Evolutionary conservation across 2,888 invertebrate species (phyloP).

Genomic region (Leucania comma): DNA sequence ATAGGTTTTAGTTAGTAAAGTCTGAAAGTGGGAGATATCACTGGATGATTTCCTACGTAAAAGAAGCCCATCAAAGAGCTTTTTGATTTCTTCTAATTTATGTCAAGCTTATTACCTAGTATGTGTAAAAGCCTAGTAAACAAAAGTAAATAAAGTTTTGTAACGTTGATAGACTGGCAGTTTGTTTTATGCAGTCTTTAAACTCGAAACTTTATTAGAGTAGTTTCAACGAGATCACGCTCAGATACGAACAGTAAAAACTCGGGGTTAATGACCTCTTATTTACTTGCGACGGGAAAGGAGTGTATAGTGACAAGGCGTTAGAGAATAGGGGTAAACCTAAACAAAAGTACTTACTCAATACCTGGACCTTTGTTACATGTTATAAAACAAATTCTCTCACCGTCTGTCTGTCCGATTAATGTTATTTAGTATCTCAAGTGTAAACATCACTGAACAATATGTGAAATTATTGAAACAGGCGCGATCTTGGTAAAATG

Average conservation of each 20-base stretch:
- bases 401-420: too few species aligned
- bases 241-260: slow-evolving; percentile 50
- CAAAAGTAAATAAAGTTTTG: slow-evolving; percentile 26
- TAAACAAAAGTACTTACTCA: too few species aligned
- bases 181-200: slow-evolving; percentile 56
- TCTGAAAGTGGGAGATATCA: too few species aligned
- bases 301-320: neutral
- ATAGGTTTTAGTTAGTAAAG: too few species aligned
- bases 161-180: slow-evolving; percentile 37
- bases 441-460: too few species aligned
- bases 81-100: neutral
- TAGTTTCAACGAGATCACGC: slow-evolving; percentile 56
- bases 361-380: too few species aligned
- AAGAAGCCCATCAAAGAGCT: too few species aligned
- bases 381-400: too few species aligned
- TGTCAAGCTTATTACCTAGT: slow-evolving; percentile 1
- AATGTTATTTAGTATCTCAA: too few species aligned
- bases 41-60: too few species aligned
- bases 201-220: slow-evolving; percentile 57
- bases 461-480: too few species aligned
- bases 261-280: slow-evolving; percentile 49
- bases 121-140: slow-evolving; percentile 1
- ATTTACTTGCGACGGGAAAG: slow-evolving; percentile 25
- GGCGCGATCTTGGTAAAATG: too few species aligned
- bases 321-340: neutral